Percentiles rank a stretch among this genome's conserved stretches.
Conservation (phyloP, 1,140 invertebrate species). For the Diorhabda elongata region DNA sequence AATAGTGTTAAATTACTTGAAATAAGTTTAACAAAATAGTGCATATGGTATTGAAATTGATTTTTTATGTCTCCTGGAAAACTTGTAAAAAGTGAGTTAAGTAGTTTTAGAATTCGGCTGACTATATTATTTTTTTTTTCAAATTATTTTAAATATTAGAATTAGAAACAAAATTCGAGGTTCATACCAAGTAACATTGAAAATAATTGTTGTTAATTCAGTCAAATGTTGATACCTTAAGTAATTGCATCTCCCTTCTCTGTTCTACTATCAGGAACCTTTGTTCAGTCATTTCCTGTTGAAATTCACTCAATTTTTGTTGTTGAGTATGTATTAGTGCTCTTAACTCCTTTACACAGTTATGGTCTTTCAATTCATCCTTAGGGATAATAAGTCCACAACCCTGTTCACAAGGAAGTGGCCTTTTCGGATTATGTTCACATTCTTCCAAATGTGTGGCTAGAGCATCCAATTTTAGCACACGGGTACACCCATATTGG, state of each 20-base stretch:
- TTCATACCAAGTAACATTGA: not conserved
- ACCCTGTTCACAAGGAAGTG: conserved; percentile 86
- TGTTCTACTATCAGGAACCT: conserved; percentile 84
- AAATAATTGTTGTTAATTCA: not conserved
- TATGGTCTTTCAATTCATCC: conserved; percentile 91
- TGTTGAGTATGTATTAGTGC: conserved; percentile 81
- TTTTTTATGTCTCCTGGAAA: too few species aligned
- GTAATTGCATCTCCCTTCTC: conserved; percentile 78
- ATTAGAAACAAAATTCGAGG: not conserved
- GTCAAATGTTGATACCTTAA: conserved; percentile 59
- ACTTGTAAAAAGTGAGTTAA: too few species aligned
- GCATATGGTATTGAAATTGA: too few species aligned
- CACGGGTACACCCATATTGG: conserved; percentile 75
- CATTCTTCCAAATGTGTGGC: conserved; percentile 84
- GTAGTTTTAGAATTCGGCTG: too few species aligned
- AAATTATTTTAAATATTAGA: too few species aligned
- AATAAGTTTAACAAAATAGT: too few species aligned
- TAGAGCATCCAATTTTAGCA: conserved; percentile 83
- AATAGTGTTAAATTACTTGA: too few species aligned
- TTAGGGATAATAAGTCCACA: conserved; percentile 92
- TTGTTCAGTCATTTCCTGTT: conserved; percentile 80
- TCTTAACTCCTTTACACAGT: conserved; percentile 85
- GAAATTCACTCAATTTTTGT: conserved; percentile 78
- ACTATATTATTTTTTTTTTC: too few species aligned
- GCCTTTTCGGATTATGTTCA: conserved; percentile 90